Evolutionary conservation across 2,888 invertebrate genomes (phyloP), one percentile per base, ranked within the genome.

Genomic region (Oxystoma pomonae): DNA sequence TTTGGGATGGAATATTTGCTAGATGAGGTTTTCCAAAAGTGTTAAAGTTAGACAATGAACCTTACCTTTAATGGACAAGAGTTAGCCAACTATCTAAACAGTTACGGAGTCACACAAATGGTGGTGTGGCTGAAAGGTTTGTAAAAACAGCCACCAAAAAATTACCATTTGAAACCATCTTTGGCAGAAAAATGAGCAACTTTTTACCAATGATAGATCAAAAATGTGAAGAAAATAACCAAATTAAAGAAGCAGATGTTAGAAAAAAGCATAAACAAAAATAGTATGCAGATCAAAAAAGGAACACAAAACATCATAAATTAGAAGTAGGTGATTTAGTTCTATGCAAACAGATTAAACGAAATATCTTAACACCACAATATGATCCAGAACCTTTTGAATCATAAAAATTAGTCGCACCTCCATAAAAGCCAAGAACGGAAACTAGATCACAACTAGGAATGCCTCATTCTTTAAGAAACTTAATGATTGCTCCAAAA

Each of bases 81-180:
- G 5, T 63, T 67, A 20, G 59, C 35, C 55, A 55, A 62, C 1
- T 65, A 50, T n/a, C 17, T 35, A 35, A 12, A 59, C 9, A 53
- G 52, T 2, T 21, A 50, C 3, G 57, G 52, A 12, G 63, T 69
- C 7, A 64, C 65, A 62, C 67, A 68, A 20, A 22, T 61, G 68
- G 67, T 57, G 69, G 67, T 1, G 51, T 64, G 20, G 62, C 62
- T 17, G 69, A 69, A 62, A 58, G 67, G 49, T 59, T 64, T 56
- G 66, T 68, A 2, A 65, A 58, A 58, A 64, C 65, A 16, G 7
- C 58, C 3, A 66, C 64, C 17, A 12, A 19, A 18, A 20, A 35
- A 21, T 56, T 61, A 53, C 59, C 60, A 1, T 66, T 20, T 60
- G 35, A 60, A 51, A 12, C 57, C 7, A 7, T 65, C 5, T 60